Evolutionary conservation across 2,113 vertebrate species (phyloP).

Genomic region (Diphyllodes magnificus): DNA sequence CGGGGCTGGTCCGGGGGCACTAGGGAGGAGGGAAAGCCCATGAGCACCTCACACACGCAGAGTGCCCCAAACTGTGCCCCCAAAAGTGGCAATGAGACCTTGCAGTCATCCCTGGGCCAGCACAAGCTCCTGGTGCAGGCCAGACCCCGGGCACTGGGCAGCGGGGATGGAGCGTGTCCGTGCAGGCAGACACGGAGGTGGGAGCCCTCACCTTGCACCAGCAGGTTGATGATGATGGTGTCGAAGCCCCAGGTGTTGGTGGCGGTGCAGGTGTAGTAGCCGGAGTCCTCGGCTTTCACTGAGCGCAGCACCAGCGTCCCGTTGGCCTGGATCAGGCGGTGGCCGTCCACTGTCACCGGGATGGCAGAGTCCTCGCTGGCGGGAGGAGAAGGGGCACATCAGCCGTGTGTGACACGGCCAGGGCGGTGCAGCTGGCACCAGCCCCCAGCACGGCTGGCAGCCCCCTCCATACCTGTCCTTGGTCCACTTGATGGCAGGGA

Average conservation of each 20-base stretch:
- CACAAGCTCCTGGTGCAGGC: accelerated
- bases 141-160: background rate
- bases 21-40: background rate
- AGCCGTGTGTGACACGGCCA: accelerated
- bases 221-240: slow-evolving; percentile 95
- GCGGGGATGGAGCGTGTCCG: accelerated
- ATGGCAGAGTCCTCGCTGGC: slow-evolving; percentile 92
- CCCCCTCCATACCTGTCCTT: slow-evolving; percentile 86
- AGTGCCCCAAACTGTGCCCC: background rate
- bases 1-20: slow-evolving; percentile 97
- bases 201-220: slow-evolving; percentile 87
- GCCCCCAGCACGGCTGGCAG: accelerated
- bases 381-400: background rate
- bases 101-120: accelerated
- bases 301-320: slow-evolving; percentile 91
- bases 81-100: accelerated
- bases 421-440: accelerated
- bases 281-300: slow-evolving; percentile 93
- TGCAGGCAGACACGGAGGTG: accelerated
- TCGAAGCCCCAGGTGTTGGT: slow-evolving; percentile 97
- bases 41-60: background rate
- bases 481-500: slow-evolving; percentile 93
- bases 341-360: slow-evolving; percentile 86
- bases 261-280: slow-evolving; percentile 97
- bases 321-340: slow-evolving; percentile 88